Percentiles rank a stretch among this genome's conserved stretches.
These are phyloP conservation scores for Anolis carolinensis DNA, from an alignment of 2,113 vertebrate species.

Conservation along the genomic window DNA sequence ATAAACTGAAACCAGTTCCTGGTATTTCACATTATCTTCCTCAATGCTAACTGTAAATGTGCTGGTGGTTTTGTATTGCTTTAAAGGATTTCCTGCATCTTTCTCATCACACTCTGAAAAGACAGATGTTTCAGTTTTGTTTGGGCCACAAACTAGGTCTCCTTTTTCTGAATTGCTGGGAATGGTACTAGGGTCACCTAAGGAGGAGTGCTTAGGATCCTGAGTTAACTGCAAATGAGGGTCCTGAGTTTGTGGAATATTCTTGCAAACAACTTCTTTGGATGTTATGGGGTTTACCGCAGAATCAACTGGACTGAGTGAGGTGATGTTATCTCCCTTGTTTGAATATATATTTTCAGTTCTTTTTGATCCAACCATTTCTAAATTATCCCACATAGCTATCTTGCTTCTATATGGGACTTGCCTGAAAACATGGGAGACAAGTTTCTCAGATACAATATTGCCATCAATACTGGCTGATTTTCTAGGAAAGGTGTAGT, in stretches of 20 bases:
- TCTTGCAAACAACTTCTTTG: constrained; percentile 37
- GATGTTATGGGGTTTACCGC: constrained; percentile 35
- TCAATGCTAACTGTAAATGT: constrained; percentile 76
- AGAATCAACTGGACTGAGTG: constrained; percentile 30
- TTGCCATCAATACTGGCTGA: constrained; percentile 59
- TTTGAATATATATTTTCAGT: constrained; percentile 34
- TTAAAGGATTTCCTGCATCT: constrained; percentile 61
- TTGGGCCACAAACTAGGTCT: constrained; percentile 20
- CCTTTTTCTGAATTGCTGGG: constrained; percentile 19
- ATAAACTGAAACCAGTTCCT: constrained; percentile 79
- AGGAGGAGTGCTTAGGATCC: constrained; percentile 25
- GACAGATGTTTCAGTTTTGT: constrained; percentile 53
- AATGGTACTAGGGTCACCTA: background rate
- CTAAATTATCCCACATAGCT: background rate
- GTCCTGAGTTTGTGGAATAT: constrained; percentile 13
- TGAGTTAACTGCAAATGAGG: constrained; percentile 22
- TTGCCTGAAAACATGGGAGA: constrained; percentile 62
- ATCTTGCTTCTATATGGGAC: constrained; percentile 47
- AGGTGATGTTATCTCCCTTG: constrained; percentile 33
- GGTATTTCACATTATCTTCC: constrained; percentile 77
- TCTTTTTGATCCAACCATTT: background rate
- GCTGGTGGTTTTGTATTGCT: constrained; percentile 78
- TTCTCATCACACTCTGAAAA: constrained; percentile 44
- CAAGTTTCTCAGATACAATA: constrained; percentile 19
- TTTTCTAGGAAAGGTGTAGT: constrained; percentile 74